Conservation (phyloP, 2,797 vertebrate genomes). For the Echiichthys vipera region DNA sequence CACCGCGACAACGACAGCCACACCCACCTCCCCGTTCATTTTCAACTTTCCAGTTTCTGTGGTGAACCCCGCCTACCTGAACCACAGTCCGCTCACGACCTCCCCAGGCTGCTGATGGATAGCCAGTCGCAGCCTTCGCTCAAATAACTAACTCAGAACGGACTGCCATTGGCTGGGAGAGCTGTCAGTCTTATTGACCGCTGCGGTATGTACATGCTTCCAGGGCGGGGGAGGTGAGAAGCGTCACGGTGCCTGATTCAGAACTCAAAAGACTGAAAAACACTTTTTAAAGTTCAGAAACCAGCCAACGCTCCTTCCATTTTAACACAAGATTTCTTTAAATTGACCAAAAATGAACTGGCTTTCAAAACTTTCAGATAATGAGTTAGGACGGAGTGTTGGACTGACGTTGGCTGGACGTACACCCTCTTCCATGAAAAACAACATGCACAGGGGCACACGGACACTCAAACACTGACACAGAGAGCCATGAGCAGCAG, state of each 20-base stretch:
- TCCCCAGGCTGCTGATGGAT: slow-evolving; percentile 86
- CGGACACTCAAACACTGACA: slow-evolving; percentile 46
- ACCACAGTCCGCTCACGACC: slow-evolving; percentile 85
- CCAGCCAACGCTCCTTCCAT: slow-evolving; percentile 59
- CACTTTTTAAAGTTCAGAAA: slow-evolving; percentile 51
- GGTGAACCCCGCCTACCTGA: slow-evolving; percentile 83
- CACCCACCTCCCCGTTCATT: slow-evolving; percentile 85
- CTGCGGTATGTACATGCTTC: slow-evolving; percentile 60
- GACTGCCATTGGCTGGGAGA: slow-evolving; percentile 43
- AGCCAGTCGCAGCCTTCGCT: neutral
- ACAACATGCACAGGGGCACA: slow-evolving; percentile 45
- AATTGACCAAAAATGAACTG: slow-evolving; percentile 68
- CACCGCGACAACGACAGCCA: slow-evolving; percentile 57
- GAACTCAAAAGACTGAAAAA: slow-evolving; percentile 47
- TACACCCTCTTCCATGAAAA: slow-evolving; percentile 38
- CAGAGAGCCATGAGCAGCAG: slow-evolving; percentile 49
- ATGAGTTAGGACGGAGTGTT: slow-evolving; percentile 34
- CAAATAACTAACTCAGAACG: slow-evolving; percentile 33
- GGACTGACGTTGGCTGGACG: slow-evolving; percentile 48
- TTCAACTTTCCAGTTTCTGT: slow-evolving; percentile 88
- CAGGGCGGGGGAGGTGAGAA: slow-evolving; percentile 40
- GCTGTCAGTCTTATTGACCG: slow-evolving; percentile 32
- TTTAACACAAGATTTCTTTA: slow-evolving; percentile 38
- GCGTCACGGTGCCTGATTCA: slow-evolving; percentile 68
- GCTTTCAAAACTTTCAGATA: slow-evolving; percentile 28